A percentile compares a stretch with the other conserved stretches of the same genome.
phyloP scores from a whole-genome alignment of 2,888 invertebrate species.

The Eudemis profundana region DNA sequence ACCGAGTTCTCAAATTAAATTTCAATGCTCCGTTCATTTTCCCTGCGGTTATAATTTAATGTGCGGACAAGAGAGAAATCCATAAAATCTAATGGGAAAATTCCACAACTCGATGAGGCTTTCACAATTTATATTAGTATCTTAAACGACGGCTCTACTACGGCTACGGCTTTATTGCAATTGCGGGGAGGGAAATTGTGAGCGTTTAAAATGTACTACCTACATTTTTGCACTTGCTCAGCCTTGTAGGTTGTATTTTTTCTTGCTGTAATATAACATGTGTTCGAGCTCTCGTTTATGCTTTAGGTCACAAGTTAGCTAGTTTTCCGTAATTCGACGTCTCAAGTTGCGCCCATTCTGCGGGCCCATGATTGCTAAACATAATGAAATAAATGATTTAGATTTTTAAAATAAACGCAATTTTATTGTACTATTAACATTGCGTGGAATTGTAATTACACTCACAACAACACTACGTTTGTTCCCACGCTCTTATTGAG shows the following conservation, averaged over 20 bases:
- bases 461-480: too few species aligned
- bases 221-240: neutral
- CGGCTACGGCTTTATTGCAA: constrained; percentile 61
- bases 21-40: constrained; percentile 67
- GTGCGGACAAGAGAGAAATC: constrained; percentile 77
- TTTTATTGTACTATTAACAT: too few species aligned
- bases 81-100: constrained; percentile 82
- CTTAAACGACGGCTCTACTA: constrained; percentile 60
- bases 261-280: too few species aligned
- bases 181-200: constrained; percentile 49
- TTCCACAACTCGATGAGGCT: constrained; percentile 73
- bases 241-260: neutral
- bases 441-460: too few species aligned
- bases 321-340: too few species aligned
- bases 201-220: constrained; percentile 21
- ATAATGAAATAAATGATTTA: too few species aligned
- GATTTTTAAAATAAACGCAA: too few species aligned
- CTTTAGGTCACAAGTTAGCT: too few species aligned
- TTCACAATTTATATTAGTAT: constrained; percentile 75
- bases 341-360: too few species aligned
- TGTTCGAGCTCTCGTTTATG: too few species aligned
- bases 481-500: too few species aligned
- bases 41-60: constrained; percentile 79
- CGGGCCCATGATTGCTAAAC: too few species aligned
- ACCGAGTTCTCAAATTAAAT: constrained; percentile 67